Evolutionary conservation across 2,797 vertebrate genomes (phyloP), one percentile per base, ranked within the genome.

Genomic region (Amblyraja radiata): DNA sequence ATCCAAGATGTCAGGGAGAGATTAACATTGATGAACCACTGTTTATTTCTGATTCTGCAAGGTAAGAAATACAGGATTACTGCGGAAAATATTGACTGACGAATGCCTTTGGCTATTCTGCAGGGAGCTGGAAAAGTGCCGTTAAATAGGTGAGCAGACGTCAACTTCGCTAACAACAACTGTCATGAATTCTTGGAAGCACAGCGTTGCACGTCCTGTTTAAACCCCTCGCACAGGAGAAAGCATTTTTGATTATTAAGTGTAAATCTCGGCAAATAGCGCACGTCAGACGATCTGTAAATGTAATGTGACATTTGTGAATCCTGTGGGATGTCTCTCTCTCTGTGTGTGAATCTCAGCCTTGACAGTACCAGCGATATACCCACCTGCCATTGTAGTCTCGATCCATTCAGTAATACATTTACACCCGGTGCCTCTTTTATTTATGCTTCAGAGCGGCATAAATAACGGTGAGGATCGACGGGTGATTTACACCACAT

Each of bases 231-330:
- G 76, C 90, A 92, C 73, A 73, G 71, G 68, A 74, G 36, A 76
- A 92, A 92, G 90, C 90, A 92, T 76, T 92, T 46, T 92, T 73
- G 68, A 73, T 92, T 92, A 92, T 92, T 92, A 73, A 76, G 73
- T 92, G 36, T 76, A 76, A 92, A 92, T 92, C 90, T 76, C 71
- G 28, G 71, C 76, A 92, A 92, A 92, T 54, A 92, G 90, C 25
- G 39, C 39, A n/a, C 46, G 71, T 76, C 90, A 92, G 36, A 54
- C 71, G 76, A 92, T 92, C 71, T 92, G 71, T 92, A 92, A 88
- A 92, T 54, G 39, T 74, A 92, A 92, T 92, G 90, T 92, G 90
- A 92, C 90, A 13, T 92, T 25, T 92, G 71, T 91, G 25, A 92
- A 92, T 74, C 90, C 25, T 58, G 32, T 39, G 68, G 36, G 90